Evolutionary conservation across 1,140 invertebrate genomes (phyloP), one percentile per base, ranked within the genome.

Genomic region (Orchestia grillus): DNA sequence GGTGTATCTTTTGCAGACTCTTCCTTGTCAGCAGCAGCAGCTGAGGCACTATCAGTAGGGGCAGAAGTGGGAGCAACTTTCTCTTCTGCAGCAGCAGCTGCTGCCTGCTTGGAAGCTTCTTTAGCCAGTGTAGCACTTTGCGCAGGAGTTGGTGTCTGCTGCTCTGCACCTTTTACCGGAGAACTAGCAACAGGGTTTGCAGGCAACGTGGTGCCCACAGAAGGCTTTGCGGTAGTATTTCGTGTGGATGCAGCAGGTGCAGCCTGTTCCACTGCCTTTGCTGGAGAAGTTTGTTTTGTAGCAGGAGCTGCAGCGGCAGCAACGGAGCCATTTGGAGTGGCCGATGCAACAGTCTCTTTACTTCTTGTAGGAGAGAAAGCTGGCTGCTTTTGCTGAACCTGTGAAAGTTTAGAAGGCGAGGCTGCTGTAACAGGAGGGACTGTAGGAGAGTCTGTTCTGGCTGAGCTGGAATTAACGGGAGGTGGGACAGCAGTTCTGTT

Each of bases 301-400:
- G 88, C 28, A 43, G 88, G 4, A 91, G 41, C 11, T 42, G 41
- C 88, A 91, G 88, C 41, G 0, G 88, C 41, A 42, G 88, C 88
- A 42, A 91, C 88, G 15, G 88, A 94, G 6, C 92, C 92, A 47
- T 94, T 94, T 15, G 92, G 92, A n/a, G 92, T 94, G 28, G 44
- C 44, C 47, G 43, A 44, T 19, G 92, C 43, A 44, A 44, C 44
- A 45, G 92, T 15, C 0, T 94, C 92, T 94, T 94, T 94, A 94
- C 92, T 94, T 94, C 92, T 94, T 16, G 44, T 45, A 28, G 92
- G 92, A 19, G 92, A 47, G 44, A 94, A 94, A n/a, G 92, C 40
- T 45, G 43, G 92, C 40, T 42, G 92, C 44, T 94, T 94, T 44
- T 94, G 92, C 41, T 94, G 92, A 11, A n/a, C 40, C 6, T 42